phyloP scores from a whole-genome alignment of 92 coral and sea anemone species.

The Chrysogorgia sp. region DNA sequence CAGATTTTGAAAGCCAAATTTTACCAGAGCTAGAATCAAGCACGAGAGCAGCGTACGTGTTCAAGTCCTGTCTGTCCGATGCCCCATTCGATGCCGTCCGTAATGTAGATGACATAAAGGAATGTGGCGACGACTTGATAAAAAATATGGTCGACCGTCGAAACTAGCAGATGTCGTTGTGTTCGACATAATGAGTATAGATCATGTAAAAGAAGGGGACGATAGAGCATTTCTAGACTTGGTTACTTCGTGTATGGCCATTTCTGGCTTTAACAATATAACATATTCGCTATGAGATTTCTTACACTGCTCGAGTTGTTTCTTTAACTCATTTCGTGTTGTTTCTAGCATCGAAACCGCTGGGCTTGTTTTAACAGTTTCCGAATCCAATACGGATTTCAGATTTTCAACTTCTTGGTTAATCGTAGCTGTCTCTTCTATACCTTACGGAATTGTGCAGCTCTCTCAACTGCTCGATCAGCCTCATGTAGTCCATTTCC shows the following conservation, averaged over 20 bases:
- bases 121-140: slow-evolving; percentile 51
- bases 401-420: too few species aligned
- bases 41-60: slow-evolving; percentile 46
- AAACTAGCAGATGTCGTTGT: slow-evolving; percentile 16
- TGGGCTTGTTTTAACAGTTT: too few species aligned
- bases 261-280: too few species aligned
- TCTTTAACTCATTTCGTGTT: too few species aligned
- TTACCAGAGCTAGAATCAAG: slow-evolving; percentile 64
- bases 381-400: too few species aligned
- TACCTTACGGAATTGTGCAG: too few species aligned
- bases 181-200: neutral
- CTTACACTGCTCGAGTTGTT: too few species aligned
- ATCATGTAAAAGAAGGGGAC: slow-evolving; percentile 14
- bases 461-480: too few species aligned
- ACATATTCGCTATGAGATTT: too few species aligned
- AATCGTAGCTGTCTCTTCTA: too few species aligned
- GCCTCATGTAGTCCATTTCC: too few species aligned
- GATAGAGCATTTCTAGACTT: slow-evolving; percentile 15
- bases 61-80: slow-evolving; percentile 10
- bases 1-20: slow-evolving; percentile 56
- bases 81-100: slow-evolving; percentile 12
- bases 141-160: slow-evolving; percentile 42
- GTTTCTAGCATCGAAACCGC: too few species aligned
- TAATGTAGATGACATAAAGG: slow-evolving; percentile 42
- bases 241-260: slow-evolving; percentile 31